Evolutionary conservation across 2,113 vertebrate genomes (phyloP).

Genomic region (Pleuronectes platessa): DNA sequence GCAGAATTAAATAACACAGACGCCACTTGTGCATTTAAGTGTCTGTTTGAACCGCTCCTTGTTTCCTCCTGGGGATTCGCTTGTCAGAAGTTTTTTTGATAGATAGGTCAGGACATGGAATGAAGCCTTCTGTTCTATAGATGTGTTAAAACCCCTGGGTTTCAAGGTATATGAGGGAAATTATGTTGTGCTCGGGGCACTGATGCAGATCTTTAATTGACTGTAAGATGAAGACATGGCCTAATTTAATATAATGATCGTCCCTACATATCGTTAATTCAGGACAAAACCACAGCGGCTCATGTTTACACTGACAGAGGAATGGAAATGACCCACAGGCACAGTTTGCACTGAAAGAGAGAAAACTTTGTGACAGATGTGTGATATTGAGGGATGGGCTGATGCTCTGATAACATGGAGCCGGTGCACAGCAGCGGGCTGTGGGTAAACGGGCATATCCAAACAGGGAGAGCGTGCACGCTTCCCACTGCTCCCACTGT

Average conservation of each 20-base stretch:
- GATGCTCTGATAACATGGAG: slow-evolving; percentile 54
- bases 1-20: slow-evolving; percentile 81
- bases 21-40: slow-evolving; percentile 74
- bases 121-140: slow-evolving; percentile 56
- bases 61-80: slow-evolving; percentile 57
- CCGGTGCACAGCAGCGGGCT: slow-evolving; percentile 53
- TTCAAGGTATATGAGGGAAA: slow-evolving; percentile 93
- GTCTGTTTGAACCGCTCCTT: slow-evolving; percentile 70
- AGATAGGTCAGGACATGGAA: slow-evolving; percentile 62
- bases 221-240: slow-evolving; percentile 96
- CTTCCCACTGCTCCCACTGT: slow-evolving; percentile 59
- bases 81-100: slow-evolving; percentile 60
- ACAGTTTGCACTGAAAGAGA: slow-evolving; percentile 25
- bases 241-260: slow-evolving; percentile 85
- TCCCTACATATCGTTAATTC: slow-evolving; percentile 55
- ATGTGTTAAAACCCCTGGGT: slow-evolving; percentile 87
- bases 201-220: slow-evolving; percentile 98
- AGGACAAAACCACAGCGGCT: slow-evolving; percentile 50
- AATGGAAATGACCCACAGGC: slow-evolving; percentile 41
- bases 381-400: slow-evolving; percentile 51
- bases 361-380: slow-evolving; percentile 68
- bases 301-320: slow-evolving; percentile 69
- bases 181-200: slow-evolving; percentile 92
- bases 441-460: slow-evolving; percentile 71
- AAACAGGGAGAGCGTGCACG: slow-evolving; percentile 57